Base-by-base conservation (phyloP, 2,888 invertebrate species). In the Coleophora flavipennella region DNA sequence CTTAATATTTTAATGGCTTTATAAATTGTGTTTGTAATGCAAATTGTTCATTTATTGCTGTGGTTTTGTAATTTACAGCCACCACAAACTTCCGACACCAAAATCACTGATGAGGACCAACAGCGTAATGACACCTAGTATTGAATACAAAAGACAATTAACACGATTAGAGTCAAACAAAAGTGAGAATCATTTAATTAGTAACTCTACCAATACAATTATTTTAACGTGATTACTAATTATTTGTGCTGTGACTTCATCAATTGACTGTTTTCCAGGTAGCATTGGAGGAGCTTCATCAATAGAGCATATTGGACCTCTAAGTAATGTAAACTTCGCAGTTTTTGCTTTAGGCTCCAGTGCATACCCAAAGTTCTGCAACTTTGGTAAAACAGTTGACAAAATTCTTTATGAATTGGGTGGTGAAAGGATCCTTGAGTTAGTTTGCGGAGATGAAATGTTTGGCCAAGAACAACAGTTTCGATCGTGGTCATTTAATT, bases 321-420 rank as follows among this genome's bases (percentile, higher is more conserved):
- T 96, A 2, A 94, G 94, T 60, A 96, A 96, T 59, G 93, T 96
- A 36, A 90, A 94, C 62, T 98, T 92, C 63, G 96, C 96, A 0
- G 97, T 97, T 8, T 97, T 97, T 64, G 97, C 93, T 0, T 78
- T 98, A 34, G 97, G 97, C 6, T 97, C 97, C 1, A 95, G 96
- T 51, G 97, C 97, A 0, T 98, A 98, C 71, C 97, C 97, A 1
- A 96, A 97, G 69, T 98, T 96, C 67, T 96, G 96, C 69, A 93
- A 95, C 27, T 97, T 96, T 60, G 97, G 95, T 0, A 92, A 94
- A 63, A 95, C 93, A 56, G 91, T 97, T 39, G 97, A 98, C 68
- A 93, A 92, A 64, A 88, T 96, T 38, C 80, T 97, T 10, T 92
- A 91, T 1, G 94, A 96, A 60, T 81, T 97, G 35, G 97, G 97